Percentiles rank a stretch among this genome's conserved stretches.
phyloP scores from a whole-genome alignment of 2,797 vertebrate genomes.

The Eulemur mongoz region DNA sequence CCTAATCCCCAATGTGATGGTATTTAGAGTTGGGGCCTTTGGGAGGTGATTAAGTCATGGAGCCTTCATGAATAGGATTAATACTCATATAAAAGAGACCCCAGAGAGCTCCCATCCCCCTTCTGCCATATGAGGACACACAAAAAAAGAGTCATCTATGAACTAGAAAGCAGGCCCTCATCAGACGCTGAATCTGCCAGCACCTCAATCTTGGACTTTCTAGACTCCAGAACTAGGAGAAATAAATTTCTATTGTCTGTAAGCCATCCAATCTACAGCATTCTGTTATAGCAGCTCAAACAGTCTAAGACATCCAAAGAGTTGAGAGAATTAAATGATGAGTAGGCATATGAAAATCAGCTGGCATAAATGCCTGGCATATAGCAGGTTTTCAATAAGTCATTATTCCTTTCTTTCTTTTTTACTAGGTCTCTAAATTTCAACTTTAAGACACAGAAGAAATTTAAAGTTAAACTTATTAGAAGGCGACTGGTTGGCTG shows the following conservation, averaged over 20 bases:
- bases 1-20: not conserved
- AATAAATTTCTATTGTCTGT: not conserved
- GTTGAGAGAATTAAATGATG: not conserved
- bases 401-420: constrained; percentile 18
- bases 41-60: not conserved
- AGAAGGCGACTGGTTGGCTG: not conserved
- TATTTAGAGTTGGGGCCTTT: not conserved
- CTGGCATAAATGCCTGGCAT: not conserved
- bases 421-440: not conserved
- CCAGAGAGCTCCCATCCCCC: too few species aligned
- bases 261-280: not conserved
- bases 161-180: not conserved
- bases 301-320: not conserved
- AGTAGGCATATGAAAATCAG: not conserved
- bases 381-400: not conserved
- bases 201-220: not conserved
- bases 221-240: not conserved
- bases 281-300: not conserved
- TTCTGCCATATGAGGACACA: not conserved
- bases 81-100: not conserved
- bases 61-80: not conserved
- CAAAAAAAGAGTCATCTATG: not conserved
- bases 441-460: constrained; percentile 18
- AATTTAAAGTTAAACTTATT: constrained; percentile 15
- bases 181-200: not conserved